phyloP scores from a whole-genome alignment of 2,113 vertebrate genomes.

The Pyxicephalus adspersus region DNA sequence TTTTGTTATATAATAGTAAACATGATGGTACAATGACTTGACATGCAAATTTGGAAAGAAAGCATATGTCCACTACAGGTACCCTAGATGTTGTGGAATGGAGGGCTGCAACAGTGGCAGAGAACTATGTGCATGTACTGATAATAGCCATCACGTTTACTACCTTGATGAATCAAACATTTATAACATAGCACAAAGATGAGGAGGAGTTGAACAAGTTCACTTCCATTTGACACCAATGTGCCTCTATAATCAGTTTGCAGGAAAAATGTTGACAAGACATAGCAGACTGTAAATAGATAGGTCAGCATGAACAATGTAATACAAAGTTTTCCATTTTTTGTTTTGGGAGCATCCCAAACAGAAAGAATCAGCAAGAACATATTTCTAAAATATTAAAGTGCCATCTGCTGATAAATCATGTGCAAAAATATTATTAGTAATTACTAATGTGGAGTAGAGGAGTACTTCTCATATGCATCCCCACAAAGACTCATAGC shows the following conservation, averaged over 20 bases:
- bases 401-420: conserved; percentile 31
- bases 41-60: not conserved
- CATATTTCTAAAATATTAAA: conserved; percentile 26
- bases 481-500: conserved; percentile 34
- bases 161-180: too few species aligned
- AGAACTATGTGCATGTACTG: not conserved
- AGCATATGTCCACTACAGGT: not conserved
- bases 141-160: too few species aligned
- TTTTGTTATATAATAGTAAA: conserved; percentile 4
- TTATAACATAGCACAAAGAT: not conserved
- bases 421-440: conserved; percentile 40
- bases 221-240: not conserved
- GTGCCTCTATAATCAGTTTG: not conserved
- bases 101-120: conserved; percentile 17
- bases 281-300: conserved; percentile 26
- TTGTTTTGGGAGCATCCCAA: not conserved
- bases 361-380: conserved; percentile 13
- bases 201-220: not conserved
- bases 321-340: not conserved
- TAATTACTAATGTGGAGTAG: conserved; percentile 3
- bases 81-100: conserved; percentile 18
- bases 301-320: conserved; percentile 3
- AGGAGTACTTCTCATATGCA: conserved; percentile 11
- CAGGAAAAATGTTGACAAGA: not conserved
- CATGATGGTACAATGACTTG: conserved; percentile 23